A percentile compares a stretch with the other conserved stretches of the same genome.
Evolutionary conservation across 1,140 invertebrate genomes (phyloP).

Genomic region (Drosophila serrata): DNA sequence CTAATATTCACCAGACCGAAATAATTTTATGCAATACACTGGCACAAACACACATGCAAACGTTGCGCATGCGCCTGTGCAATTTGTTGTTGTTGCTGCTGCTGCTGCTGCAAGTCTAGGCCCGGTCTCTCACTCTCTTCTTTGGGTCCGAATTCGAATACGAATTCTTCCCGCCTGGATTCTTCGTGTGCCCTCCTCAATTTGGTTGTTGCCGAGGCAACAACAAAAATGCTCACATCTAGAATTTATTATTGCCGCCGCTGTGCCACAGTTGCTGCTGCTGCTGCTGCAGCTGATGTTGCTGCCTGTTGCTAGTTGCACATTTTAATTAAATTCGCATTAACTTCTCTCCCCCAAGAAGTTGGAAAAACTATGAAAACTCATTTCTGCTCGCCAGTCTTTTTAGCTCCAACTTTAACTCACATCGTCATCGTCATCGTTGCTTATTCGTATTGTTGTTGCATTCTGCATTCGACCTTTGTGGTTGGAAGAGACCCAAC

Average conservation of each 20-base stretch:
- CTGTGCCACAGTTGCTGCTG: conserved; percentile 31
- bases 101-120: conserved; percentile 28
- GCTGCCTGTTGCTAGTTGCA: conserved; percentile 77
- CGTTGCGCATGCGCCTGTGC: conserved; percentile 67
- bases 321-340: conserved; percentile 84
- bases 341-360: conserved; percentile 68
- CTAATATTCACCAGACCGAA: conserved; percentile 85
- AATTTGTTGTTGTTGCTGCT: conserved; percentile 40
- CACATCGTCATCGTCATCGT: conserved; percentile 48
- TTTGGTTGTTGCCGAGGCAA: conserved; percentile 58
- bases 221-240: conserved; percentile 73
- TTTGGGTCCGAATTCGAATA: conserved; percentile 9
- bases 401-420: conserved; percentile 48
- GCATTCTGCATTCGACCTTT: conserved; percentile 78
- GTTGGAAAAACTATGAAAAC: conserved; percentile 81
- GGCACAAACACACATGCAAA: conserved; percentile 45
- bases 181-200: conserved; percentile 59
- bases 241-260: conserved; percentile 66
- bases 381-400: conserved; percentile 71
- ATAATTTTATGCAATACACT: conserved; percentile 85
- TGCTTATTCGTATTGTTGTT: conserved; percentile 14
- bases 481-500: conserved; percentile 72
- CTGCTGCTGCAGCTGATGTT: conserved; percentile 12
- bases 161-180: conserved; percentile 51
- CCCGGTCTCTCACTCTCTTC: conserved; percentile 29